Evolutionary conservation across 2,888 invertebrate species (phyloP).

Genomic region (Lypha dubia): DNA sequence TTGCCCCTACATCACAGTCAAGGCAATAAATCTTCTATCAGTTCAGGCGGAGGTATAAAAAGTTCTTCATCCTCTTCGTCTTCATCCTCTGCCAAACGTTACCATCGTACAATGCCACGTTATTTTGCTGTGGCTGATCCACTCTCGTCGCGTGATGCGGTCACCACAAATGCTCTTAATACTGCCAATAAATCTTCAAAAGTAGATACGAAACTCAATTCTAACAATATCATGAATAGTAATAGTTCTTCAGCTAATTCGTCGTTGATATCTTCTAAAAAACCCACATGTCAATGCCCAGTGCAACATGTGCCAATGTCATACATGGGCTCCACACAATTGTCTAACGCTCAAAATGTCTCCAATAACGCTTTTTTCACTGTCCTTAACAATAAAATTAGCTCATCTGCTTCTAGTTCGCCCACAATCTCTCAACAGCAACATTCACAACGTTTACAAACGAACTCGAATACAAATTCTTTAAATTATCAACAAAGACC

Average conservation of each 20-base stretch:
- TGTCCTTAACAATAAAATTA: slow-evolving; percentile 77
- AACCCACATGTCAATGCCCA: slow-evolving; percentile 83
- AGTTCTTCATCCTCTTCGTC: slow-evolving; percentile 79
- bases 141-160: slow-evolving; percentile 64
- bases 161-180: slow-evolving; percentile 54
- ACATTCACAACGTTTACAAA: slow-evolving; percentile 59
- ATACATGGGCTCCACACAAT: slow-evolving; percentile 82
- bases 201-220: slow-evolving; percentile 53
- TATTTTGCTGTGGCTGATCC: slow-evolving; percentile 83
- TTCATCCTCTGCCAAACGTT: slow-evolving; percentile 81
- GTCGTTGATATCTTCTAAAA: slow-evolving; percentile 75
- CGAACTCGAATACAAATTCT: slow-evolving; percentile 73
- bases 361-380: slow-evolving; percentile 78
- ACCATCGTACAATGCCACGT: slow-evolving; percentile 83
- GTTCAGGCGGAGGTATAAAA: slow-evolving; percentile 59
- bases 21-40: slow-evolving; percentile 71
- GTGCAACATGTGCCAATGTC: slow-evolving; percentile 84
- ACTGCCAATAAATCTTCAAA: slow-evolving; percentile 65
- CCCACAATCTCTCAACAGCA: slow-evolving; percentile 62
- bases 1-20: slow-evolving; percentile 75
- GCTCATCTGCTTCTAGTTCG: slow-evolving; percentile 73
- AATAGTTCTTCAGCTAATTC: slow-evolving; percentile 53
- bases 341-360: slow-evolving; percentile 76
- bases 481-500: slow-evolving; percentile 75
- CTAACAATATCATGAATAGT: slow-evolving; percentile 54